Conservation (phyloP, 2,797 vertebrate species). For the Notoglanidium macrostoma region DNA sequence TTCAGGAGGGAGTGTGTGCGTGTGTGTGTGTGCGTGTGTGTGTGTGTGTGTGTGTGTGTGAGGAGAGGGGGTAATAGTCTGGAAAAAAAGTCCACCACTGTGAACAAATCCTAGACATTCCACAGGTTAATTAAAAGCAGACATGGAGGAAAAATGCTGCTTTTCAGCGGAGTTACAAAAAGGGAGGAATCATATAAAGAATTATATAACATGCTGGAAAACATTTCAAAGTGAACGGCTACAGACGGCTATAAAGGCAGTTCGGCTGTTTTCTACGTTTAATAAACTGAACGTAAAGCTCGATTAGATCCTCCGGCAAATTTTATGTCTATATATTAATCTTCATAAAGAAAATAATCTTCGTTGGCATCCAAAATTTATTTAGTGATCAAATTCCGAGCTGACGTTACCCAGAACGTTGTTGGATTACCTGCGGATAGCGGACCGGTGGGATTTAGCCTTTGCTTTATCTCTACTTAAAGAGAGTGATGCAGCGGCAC, state of each 20-base stretch:
- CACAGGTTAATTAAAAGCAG: conserved; percentile 57
- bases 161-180: background rate
- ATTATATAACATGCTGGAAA: background rate
- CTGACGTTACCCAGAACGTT: too few species aligned
- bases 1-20: background rate
- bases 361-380: background rate
- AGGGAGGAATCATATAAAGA: background rate
- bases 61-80: conserved; percentile 5
- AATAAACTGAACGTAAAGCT: too few species aligned
- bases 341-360: background rate
- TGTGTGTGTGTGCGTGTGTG: background rate
- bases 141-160: conserved; percentile 14
- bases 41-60: background rate
- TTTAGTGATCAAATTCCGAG: background rate
- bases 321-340: background rate
- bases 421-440: too few species aligned
- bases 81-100: conserved; percentile 33
- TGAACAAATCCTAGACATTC: conserved; percentile 48
- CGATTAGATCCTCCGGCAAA: too few species aligned
- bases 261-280: background rate
- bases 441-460: background rate
- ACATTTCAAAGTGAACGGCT: background rate
- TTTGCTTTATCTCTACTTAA: background rate
- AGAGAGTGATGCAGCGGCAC: background rate
- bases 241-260: background rate